These are phyloP conservation scores for Manis pentadactyla DNA, from an alignment of 2,797 vertebrate species.

Conservation along the genomic window DNA sequence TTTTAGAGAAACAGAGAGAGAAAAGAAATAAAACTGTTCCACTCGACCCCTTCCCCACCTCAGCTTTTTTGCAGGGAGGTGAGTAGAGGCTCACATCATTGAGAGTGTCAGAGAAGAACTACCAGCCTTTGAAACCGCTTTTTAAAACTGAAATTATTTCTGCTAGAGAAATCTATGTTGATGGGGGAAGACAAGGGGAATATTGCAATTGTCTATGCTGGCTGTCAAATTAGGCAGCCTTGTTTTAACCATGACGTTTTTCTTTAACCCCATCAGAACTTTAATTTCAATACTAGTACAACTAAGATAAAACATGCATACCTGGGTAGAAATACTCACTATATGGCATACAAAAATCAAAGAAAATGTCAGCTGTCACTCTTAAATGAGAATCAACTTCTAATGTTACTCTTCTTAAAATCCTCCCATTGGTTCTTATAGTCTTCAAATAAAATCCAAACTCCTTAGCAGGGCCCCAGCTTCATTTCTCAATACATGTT, in stretches of 20 bases:
- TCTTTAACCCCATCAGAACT: conserved; percentile 13
- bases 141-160: conserved; percentile 25
- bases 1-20: conserved; percentile 74
- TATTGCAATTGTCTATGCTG: not conserved
- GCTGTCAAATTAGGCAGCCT: conserved; percentile 33
- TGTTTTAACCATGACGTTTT: not conserved
- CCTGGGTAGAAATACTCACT: not conserved
- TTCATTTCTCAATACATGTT: conserved; percentile 11
- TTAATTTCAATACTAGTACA: not conserved
- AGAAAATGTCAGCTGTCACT: not conserved
- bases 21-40: conserved; percentile 70
- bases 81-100: not conserved
- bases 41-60: not conserved
- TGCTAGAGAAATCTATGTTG: not conserved
- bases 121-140: conserved; percentile 49
- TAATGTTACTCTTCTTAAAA: conserved; percentile 18
- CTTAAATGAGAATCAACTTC: conserved; percentile 20
- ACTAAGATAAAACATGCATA: not conserved
- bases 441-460: conserved; percentile 45
- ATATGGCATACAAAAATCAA: not conserved
- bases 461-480: not conserved
- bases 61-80: not conserved
- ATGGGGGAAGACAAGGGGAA: not conserved
- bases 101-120: not conserved
- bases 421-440: not conserved